phyloP scores from a whole-genome alignment of 2,888 invertebrate species.

The Xestia c-nigrum region DNA sequence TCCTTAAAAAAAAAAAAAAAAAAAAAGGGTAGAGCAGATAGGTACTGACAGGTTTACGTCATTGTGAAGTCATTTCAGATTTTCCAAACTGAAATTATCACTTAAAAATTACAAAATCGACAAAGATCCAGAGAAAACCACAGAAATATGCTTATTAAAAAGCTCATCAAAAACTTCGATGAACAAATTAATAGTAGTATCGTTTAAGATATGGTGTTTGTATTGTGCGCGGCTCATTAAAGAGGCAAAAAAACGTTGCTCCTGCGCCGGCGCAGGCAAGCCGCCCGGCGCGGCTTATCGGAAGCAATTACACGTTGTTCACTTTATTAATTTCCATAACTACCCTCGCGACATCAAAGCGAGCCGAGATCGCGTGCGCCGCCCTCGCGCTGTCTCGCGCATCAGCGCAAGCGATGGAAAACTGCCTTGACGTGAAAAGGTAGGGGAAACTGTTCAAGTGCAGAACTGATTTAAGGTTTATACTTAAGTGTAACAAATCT shows the following conservation, averaged over 20 bases:
- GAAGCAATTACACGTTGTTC: conserved; percentile 89
- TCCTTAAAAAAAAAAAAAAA: no score
- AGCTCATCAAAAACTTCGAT: conserved; percentile 37
- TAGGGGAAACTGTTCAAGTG: not conserved
- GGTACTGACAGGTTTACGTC: not conserved
- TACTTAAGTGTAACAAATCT: not conserved
- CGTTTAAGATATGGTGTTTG: conserved; percentile 77
- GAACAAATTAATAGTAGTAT: conserved; percentile 63
- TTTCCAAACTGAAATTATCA: not conserved
- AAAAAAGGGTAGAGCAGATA: no score
- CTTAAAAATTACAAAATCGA: not conserved
- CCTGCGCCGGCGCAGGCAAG: conserved; percentile 71
- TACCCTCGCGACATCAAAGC: conserved; percentile 88
- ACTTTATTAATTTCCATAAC: conserved; percentile 90
- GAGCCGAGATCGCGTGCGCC: conserved; percentile 80
- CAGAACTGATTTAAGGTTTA: not conserved
- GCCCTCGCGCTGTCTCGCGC: conserved; percentile 64
- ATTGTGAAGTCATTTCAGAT: not conserved
- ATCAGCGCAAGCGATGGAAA: conserved; percentile 68
- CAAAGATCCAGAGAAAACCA: not conserved
- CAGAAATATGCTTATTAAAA: conserved; percentile 22
- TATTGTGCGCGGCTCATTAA: conserved; percentile 77
- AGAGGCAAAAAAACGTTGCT: conserved; percentile 73
- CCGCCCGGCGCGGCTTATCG: conserved; percentile 82
- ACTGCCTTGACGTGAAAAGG: not conserved